phyloP scores from a whole-genome alignment of 2,888 invertebrate species.

The Eupelmus urozonus region DNA sequence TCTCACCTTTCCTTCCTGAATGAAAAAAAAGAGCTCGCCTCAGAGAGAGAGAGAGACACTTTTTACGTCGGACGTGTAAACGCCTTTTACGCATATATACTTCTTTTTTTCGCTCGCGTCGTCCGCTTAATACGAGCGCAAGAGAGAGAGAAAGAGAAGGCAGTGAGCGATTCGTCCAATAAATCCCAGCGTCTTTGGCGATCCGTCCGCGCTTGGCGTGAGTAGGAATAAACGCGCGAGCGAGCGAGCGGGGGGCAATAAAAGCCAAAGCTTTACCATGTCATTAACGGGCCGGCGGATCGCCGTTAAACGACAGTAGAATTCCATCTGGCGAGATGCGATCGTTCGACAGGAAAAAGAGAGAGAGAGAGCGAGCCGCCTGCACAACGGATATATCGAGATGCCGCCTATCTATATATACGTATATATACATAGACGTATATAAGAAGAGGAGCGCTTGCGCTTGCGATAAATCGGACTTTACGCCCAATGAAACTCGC shows the following conservation, averaged over 20 bases:
- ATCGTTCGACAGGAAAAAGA: slow-evolving; percentile 5
- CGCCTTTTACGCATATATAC: neutral
- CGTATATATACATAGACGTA: neutral
- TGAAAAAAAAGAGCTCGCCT: no score
- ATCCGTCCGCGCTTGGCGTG: neutral
- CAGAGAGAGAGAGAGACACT: slow-evolving; percentile 9
- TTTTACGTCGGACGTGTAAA: slow-evolving; percentile 13
- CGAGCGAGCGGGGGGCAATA: slow-evolving; percentile 23
- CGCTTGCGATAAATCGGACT: slow-evolving; percentile 24
- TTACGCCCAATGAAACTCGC: slow-evolving; percentile 20
- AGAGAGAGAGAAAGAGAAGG: no score
- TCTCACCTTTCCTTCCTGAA: neutral
- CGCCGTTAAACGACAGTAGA: slow-evolving; percentile 50
- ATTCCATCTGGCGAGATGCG: slow-evolving; percentile 41
- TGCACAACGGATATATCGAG: neutral
- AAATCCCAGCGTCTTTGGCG: slow-evolving; percentile 23
- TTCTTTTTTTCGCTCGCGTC: slow-evolving; percentile 5
- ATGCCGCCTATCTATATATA: neutral
- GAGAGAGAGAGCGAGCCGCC: neutral
- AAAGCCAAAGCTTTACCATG: slow-evolving; percentile 46
- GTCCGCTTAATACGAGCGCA: no score
- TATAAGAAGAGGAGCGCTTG: neutral
- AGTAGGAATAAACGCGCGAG: slow-evolving; percentile 13
- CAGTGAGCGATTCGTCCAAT: slow-evolving; percentile 37
- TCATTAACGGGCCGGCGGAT: slow-evolving; percentile 37